phyloP scores from a whole-genome alignment of 2,888 invertebrate species.

The Antheraea assamensis region DNA sequence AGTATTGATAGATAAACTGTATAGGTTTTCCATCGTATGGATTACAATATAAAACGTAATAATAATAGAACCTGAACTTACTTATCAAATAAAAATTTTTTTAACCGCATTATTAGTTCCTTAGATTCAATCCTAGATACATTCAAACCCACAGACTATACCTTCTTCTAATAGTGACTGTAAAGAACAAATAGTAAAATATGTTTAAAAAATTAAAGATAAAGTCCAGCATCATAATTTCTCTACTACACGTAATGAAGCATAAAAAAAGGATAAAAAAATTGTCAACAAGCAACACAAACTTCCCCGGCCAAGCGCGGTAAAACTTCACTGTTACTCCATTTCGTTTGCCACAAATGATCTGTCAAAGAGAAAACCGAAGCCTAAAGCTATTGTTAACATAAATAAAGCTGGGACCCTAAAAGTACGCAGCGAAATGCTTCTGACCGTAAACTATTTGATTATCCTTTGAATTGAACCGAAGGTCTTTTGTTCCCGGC shows the following conservation, averaged over 20 bases:
- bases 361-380: constrained; percentile 48
- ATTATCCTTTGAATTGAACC: constrained; percentile 66
- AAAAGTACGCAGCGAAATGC: constrained; percentile 51
- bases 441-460: constrained; percentile 63
- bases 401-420: constrained; percentile 48
- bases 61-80: no score
- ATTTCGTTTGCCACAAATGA: constrained; percentile 53
- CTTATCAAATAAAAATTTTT: no score
- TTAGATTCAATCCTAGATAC: no score
- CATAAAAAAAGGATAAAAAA: constrained; percentile 1
- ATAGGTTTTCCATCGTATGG: no score
- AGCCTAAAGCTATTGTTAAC: constrained; percentile 47
- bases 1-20: no score
- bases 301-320: not conserved
- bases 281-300: constrained; percentile 12
- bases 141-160: no score
- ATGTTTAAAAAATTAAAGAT: not conserved
- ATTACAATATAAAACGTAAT: no score
- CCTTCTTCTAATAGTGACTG: no score
- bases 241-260: constrained; percentile 10
- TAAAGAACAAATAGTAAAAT: no score
- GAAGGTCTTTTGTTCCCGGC: constrained; percentile 57
- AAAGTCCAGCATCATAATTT: not conserved
- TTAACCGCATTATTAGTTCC: no score
- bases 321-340: constrained; percentile 20